Percentiles rank a stretch among this genome's conserved stretches.
phyloP scores from a whole-genome alignment of 2,113 vertebrate species.

The Butorides virescens region DNA sequence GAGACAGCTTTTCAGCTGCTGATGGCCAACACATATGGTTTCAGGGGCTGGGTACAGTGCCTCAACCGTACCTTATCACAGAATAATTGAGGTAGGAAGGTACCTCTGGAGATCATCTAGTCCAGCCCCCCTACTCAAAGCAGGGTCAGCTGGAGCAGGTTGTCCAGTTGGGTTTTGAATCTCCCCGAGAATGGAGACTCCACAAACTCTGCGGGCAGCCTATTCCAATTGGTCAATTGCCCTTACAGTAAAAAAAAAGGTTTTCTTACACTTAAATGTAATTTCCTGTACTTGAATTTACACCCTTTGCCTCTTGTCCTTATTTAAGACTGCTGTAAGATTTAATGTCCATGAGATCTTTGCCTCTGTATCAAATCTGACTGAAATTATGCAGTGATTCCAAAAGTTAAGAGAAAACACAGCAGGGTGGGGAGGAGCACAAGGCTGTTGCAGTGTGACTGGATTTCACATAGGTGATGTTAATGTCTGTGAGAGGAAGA shows the following conservation, averaged over 20 bases:
- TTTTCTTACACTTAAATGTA: not conserved
- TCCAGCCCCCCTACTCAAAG: not conserved
- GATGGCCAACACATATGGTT: not conserved
- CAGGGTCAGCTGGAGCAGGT: not conserved
- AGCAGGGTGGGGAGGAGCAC: not conserved
- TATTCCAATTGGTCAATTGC: not conserved
- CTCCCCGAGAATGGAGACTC: not conserved
- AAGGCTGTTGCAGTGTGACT: not conserved
- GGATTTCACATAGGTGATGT: not conserved
- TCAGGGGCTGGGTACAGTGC: not conserved
- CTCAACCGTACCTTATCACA: not conserved
- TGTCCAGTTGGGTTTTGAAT: not conserved
- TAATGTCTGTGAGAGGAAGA: not conserved
- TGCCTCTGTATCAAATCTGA: not conserved
- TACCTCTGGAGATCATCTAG: not conserved
- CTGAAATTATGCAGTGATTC: not conserved
- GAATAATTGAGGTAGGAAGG: not conserved
- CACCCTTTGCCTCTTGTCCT: not conserved
- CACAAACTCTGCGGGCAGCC: not conserved
- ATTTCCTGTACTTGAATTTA: not conserved
- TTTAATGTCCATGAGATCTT: not conserved
- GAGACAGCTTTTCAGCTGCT: not conserved
- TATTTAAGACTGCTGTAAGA: not conserved
- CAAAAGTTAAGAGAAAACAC: not conserved
- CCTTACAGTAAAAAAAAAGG: not conserved